These are phyloP conservation scores for Benitochromis conjunctus DNA, from an alignment of 2,113 vertebrate species.

Conservation along the genomic window DNA sequence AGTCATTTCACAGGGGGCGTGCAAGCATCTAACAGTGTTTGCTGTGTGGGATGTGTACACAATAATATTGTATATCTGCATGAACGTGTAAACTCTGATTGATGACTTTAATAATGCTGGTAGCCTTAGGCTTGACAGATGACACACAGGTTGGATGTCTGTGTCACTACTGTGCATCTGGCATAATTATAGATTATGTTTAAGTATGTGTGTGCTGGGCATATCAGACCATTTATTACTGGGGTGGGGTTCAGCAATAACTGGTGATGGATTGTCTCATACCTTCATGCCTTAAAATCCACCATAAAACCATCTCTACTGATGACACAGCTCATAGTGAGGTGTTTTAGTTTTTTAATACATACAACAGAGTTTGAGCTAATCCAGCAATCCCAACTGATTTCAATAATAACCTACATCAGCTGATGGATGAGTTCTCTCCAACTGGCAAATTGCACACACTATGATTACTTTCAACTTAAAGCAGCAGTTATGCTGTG, in stretches of 20 bases:
- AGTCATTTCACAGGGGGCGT: fast-evolving
- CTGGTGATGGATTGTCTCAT: not conserved
- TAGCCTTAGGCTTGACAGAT: not conserved
- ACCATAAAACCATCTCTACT: not conserved
- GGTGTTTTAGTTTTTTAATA: not conserved
- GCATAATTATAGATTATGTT: not conserved
- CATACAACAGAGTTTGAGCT: not conserved
- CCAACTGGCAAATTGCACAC: not conserved
- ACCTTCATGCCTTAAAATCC: not conserved
- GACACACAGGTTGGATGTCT: not conserved
- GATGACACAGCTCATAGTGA: not conserved
- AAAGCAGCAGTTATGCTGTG: not conserved
- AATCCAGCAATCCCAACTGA: not conserved
- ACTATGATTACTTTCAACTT: not conserved
- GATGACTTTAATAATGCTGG: constrained; percentile 30
- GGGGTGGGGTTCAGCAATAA: not conserved
- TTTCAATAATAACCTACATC: not conserved
- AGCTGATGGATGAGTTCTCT: not conserved
- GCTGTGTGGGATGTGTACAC: not conserved
- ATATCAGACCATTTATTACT: not conserved
- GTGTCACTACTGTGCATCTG: not conserved
- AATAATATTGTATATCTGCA: not conserved
- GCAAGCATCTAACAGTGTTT: not conserved
- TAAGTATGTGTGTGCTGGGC: not conserved
- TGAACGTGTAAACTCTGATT: not conserved